Evolutionary conservation across 1,140 invertebrate genomes (phyloP), one percentile per base, ranked within the genome.

Genomic region (Drosophila sulfurigaster): DNA sequence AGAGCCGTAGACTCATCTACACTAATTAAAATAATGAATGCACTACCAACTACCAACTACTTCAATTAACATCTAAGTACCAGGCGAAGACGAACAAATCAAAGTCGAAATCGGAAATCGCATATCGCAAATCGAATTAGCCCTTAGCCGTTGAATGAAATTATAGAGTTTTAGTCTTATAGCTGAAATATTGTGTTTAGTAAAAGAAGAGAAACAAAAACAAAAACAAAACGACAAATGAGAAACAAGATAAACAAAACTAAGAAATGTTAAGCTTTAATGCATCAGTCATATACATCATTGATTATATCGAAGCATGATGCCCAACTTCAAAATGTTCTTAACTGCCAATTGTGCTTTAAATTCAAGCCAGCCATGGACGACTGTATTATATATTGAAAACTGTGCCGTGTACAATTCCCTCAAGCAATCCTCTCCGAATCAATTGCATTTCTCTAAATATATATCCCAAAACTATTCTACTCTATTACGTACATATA

Each of bases 1-100:
- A 6, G 95, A 96, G 77, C 95, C 95, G 4, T 92, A 91, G 78
- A 71, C 45, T 16, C 10, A 43, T 32, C n/a, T 10, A 30, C 10
- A 38, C 1, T 10, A 10, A 38, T 38, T 10, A 38, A 5, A 30
- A 6, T 38, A 60, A 64, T 43, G 64, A 65, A 76, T 59, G 66
- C 75, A 71, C 68, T 64, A 57, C 52, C 62, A 74, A 69, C 56
- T 86, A 86, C 85, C 71, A 89, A 83, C 83, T 88, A 88, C 83
- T 88, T 88, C 83, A 88, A 75, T 89, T 88, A 88, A 81, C 63
- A 83, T 35, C 73, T 88, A 88, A 89, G 83, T 58, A 67, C 75
- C 65, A 77, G 57, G 45, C 66, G 49, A 65, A 68, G 63, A 82
- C 83, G 83, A 87, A 89, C 83, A 88, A 88, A 88, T 81, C 79